Conservation (phyloP, 92 coral and sea anemone species). For the Chrysogorgia sp. region DNA sequence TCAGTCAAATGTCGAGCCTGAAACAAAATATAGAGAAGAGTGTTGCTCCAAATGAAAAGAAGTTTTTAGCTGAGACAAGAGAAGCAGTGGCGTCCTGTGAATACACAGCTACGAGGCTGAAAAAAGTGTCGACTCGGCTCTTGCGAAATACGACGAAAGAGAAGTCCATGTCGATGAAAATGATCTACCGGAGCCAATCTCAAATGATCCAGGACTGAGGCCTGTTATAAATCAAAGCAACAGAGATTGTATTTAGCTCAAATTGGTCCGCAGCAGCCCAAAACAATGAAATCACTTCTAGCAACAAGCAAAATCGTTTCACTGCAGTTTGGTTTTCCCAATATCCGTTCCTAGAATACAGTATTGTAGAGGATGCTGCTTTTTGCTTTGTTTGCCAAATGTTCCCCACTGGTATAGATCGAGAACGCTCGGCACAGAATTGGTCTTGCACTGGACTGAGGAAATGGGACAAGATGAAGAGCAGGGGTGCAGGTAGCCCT, state of each 20-base stretch:
- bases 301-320: too few species aligned
- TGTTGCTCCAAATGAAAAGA: not conserved
- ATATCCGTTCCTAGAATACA: slow-evolving; percentile 6
- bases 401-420: too few species aligned
- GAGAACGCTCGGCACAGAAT: too few species aligned
- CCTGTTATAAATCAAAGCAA: not conserved
- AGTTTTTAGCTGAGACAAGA: not conserved
- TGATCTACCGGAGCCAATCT: slow-evolving; percentile 25
- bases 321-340: too few species aligned
- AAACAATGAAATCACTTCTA: too few species aligned
- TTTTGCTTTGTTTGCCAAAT: too few species aligned
- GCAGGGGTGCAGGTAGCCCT: not conserved
- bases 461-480: slow-evolving; percentile 3
- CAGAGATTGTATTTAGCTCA: too few species aligned
- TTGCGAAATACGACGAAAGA: not conserved
- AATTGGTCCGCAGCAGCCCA: too few species aligned
- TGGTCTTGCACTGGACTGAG: too few species aligned
- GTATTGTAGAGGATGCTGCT: not conserved
- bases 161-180: not conserved
- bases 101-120: not conserved
- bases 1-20: not conserved
- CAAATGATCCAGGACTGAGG: slow-evolving; percentile 19
- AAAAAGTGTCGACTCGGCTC: slow-evolving; percentile 1
- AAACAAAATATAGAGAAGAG: not conserved
- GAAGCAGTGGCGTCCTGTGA: not conserved